Conservation (phyloP, 1,140 invertebrate species). For the Sarcophaga peregrina region DNA sequence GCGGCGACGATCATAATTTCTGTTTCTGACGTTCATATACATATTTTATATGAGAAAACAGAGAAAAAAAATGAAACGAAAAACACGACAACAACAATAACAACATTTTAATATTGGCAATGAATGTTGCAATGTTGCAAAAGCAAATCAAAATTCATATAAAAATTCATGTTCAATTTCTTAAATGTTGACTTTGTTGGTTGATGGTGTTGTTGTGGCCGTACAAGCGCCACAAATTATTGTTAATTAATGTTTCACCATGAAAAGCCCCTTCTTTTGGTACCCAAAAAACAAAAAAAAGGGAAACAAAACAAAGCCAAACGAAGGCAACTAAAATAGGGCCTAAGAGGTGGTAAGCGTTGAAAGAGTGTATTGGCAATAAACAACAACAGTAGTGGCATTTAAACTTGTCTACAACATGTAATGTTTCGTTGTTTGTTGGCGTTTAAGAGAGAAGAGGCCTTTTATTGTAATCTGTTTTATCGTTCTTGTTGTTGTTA, state of each 20-base stretch:
- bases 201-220: slow-evolving; percentile 1
- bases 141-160: neutral
- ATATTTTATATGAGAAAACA: neutral
- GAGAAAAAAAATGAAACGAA: neutral
- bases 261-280: neutral
- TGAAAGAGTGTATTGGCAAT: neutral
- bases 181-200: neutral
- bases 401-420: neutral
- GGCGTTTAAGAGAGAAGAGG: no score
- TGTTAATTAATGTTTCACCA: slow-evolving; percentile 35
- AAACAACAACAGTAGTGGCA: slow-evolving; percentile 1
- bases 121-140: neutral
- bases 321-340: neutral
- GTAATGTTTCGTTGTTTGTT: neutral
- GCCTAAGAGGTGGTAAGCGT: neutral
- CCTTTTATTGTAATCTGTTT: neutral
- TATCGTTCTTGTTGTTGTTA: neutral
- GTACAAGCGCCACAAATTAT: slow-evolving; percentile 36
- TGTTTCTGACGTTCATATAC: neutral
- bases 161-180: slow-evolving; percentile 19
- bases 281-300: neutral
- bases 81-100: no score
- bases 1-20: slow-evolving; percentile 2
- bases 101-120: neutral
- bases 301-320: no score